phyloP scores from a whole-genome alignment of 2,113 vertebrate genomes.

The Oncorhynchus nerka region DNA sequence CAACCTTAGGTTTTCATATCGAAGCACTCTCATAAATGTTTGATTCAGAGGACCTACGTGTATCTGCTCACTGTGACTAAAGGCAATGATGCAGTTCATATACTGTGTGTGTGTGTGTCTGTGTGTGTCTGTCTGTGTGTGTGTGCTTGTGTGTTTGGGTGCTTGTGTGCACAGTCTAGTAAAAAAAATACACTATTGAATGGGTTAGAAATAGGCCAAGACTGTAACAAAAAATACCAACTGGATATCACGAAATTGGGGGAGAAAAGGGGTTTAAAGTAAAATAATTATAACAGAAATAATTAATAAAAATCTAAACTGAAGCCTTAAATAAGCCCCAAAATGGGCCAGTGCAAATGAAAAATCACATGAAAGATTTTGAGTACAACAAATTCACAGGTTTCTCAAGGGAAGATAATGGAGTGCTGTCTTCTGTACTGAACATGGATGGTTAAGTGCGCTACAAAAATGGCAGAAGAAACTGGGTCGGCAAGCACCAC shows the following conservation, averaged over 20 bases:
- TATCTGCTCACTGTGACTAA: background rate
- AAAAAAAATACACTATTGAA: background rate
- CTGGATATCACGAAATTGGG: too few relatives aligned
- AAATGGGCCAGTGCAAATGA: conserved; percentile 31
- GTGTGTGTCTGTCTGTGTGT: background rate
- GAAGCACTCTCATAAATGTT: background rate
- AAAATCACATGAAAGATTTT: conserved; percentile 9
- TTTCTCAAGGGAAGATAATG: conserved; percentile 25
- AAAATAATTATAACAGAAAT: too few relatives aligned
- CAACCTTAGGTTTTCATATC: conserved; percentile 1
- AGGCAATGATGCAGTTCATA: background rate
- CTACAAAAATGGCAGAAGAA: background rate
- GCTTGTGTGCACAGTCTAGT: too few relatives aligned
- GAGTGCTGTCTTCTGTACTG: conserved; percentile 27
- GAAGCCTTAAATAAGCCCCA: conserved; percentile 3
- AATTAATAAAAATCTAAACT: too few relatives aligned
- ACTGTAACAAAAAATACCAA: too few relatives aligned
- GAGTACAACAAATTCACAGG: background rate
- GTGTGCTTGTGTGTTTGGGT: too few relatives aligned
- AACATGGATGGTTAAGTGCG: conserved; percentile 40
- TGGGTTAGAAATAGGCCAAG: background rate
- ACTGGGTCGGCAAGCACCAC: conserved; percentile 27
- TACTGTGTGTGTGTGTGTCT: background rate
- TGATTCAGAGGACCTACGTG: background rate
- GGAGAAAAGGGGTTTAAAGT: too few relatives aligned